Percentiles rank a stretch among this genome's conserved stretches.
phyloP scores from a whole-genome alignment of 2,888 invertebrate species.

The Merodon equestris region DNA sequence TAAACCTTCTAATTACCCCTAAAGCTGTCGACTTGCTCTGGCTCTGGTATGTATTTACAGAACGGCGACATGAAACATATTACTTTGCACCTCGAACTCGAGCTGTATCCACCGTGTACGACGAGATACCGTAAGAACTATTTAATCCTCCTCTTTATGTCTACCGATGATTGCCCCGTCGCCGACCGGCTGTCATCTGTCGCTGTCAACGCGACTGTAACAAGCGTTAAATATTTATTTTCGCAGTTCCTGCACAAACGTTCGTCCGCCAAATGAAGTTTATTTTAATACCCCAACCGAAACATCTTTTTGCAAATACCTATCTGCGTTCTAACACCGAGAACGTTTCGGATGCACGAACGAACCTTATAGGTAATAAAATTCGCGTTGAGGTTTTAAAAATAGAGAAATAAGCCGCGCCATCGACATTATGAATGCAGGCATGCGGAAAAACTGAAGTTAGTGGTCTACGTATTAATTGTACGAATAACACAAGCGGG shows the following conservation, averaged over 20 bases:
- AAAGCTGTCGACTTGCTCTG: too few species aligned
- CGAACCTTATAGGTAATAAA: constrained; percentile 53
- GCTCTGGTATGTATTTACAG: too few species aligned
- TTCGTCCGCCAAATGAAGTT: constrained; percentile 40
- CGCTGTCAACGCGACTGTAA: background rate
- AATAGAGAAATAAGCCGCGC: constrained; percentile 55
- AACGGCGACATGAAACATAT: too few species aligned
- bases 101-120: too few species aligned
- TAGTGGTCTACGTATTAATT: constrained; percentile 43
- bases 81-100: too few species aligned
- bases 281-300: constrained; percentile 50
- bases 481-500: constrained; percentile 22
- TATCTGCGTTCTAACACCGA: constrained; percentile 56
- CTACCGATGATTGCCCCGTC: too few species aligned
- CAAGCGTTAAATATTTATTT: constrained; percentile 63
- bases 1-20: too few species aligned
- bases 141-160: too few species aligned
- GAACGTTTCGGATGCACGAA: background rate
- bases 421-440: constrained; percentile 49
- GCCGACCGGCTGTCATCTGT: too few species aligned
- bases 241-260: constrained; percentile 58
- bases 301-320: constrained; percentile 63
- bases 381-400: constrained; percentile 44
- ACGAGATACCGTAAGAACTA: too few species aligned
- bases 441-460: constrained; percentile 56